Evolutionary conservation across 2,797 vertebrate species (phyloP).

Genomic region (Hozukius guyotensis): DNA sequence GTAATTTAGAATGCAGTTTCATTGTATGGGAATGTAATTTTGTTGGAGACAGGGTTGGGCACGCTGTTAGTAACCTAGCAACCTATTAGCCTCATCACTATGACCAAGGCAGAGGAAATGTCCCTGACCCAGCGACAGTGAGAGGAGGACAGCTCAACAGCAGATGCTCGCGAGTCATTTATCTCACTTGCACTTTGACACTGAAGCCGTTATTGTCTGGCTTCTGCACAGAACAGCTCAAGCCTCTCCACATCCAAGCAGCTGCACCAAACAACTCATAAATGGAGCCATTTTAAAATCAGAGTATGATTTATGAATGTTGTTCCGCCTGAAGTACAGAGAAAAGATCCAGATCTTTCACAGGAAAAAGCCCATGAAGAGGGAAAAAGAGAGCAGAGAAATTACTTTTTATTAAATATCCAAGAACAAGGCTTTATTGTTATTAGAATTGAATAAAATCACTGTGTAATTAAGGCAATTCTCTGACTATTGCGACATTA

Average conservation of each 20-base stretch:
- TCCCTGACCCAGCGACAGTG: slow-evolving; percentile 58
- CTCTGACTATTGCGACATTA: not conserved
- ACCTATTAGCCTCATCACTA: slow-evolving; percentile 25
- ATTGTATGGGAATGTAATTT: not conserved
- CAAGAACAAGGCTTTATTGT: not conserved
- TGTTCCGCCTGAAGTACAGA: slow-evolving; percentile 20
- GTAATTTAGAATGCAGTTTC: not conserved
- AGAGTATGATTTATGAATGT: slow-evolving; percentile 67
- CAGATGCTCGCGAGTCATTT: slow-evolving; percentile 77
- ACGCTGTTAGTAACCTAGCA: slow-evolving; percentile 6
- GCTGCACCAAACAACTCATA: slow-evolving; percentile 59
- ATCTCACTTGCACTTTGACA: slow-evolving; percentile 80
- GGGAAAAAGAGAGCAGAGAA: not conserved
- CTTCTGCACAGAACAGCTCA: slow-evolving; percentile 68
- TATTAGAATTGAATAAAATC: not conserved
- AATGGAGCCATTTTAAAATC: slow-evolving; percentile 62
- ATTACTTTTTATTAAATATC: not conserved
- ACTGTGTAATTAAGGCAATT: not conserved
- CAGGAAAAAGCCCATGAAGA: not conserved
- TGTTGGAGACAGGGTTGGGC: not conserved
- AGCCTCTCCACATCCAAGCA: slow-evolving; percentile 58
- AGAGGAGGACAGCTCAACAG: slow-evolving; percentile 56
- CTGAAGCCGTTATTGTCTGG: slow-evolving; percentile 72
- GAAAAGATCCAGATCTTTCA: slow-evolving; percentile 12
- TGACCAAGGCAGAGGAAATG: slow-evolving; percentile 41